phyloP scores from a whole-genome alignment of 2,113 vertebrate species.

The Elaphurus davidianus region DNA sequence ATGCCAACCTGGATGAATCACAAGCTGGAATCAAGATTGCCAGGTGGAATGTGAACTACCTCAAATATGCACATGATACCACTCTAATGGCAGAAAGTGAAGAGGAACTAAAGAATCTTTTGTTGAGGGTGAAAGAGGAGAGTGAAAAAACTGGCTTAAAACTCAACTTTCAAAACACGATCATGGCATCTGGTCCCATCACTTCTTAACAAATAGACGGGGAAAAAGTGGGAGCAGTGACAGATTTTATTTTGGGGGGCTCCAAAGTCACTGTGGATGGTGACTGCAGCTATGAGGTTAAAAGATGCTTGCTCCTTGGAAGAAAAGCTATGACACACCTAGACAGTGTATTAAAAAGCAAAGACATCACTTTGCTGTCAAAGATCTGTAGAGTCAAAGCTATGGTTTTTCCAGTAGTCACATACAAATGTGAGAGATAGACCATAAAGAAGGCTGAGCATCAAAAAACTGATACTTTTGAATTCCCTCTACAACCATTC shows the following conservation, averaged over 20 bases:
- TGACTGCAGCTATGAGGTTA: not conserved
- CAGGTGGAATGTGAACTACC: not conserved
- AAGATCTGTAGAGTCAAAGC: not conserved
- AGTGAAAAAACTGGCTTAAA: not conserved
- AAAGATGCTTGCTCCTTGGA: not conserved
- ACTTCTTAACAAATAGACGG: not conserved
- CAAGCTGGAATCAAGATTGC: not conserved
- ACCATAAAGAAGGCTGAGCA: not conserved
- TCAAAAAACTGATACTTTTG: not conserved
- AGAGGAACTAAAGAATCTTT: not conserved
- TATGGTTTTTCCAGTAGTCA: not conserved
- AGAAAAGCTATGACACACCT: not conserved
- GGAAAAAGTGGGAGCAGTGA: not conserved
- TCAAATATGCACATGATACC: not conserved
- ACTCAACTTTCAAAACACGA: not conserved
- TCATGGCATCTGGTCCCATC: not conserved
- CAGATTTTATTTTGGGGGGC: not conserved
- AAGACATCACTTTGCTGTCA: not conserved
- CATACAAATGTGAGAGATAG: not conserved
- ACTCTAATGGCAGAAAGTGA: not conserved
- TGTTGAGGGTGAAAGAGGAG: not conserved
- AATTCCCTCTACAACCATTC: not conserved
- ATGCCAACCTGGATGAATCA: not conserved
- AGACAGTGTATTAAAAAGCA: not conserved
- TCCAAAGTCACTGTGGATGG: not conserved